Evolutionary conservation across 1,140 invertebrate species (phyloP), one percentile per base, ranked within the genome.

Genomic region (Anastrepha ludens): DNA sequence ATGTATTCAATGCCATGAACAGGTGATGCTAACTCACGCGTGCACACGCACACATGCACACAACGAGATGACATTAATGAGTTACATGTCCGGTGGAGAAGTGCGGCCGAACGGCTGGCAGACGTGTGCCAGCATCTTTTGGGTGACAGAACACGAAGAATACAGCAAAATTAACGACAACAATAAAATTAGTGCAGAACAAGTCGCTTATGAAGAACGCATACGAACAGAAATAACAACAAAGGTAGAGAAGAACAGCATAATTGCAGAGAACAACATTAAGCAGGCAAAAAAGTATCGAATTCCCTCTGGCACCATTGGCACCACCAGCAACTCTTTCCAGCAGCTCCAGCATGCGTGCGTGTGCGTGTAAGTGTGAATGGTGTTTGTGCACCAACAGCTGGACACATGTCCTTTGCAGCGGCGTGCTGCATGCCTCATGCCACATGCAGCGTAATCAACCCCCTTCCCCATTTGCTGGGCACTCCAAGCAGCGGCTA

Each of bases 121-220:
- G 15, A 62, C 60, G 60, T 62, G 60, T 62, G 60, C 60, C 60
- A 62, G 60, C 60, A 62, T 62, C 60, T 62, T 62, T 62, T 13
- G 60, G 60, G 60, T 62, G 60, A 62, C 5, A 62, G 60, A 62
- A n/a, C 60, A 62, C 4, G 60, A 62, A 62, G 15, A 62, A 62
- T 62, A 62, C n/a, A 62, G 13, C n/a, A 62, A 62, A 62, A 62
- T 62, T 62, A 62, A 62, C 60, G 60, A 62, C 60, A n/a, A 62
- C 60, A 62, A 62, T 62, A 17, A 62, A 62, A 62, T 13, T 13
- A 17, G 9, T 62, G 60, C 60, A 62, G 60, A 62, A 62, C 60
- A 62, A 62, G 60, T 62, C 60, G 15, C n/a, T 62, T 62, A 62
- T 62, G 60, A 62, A 4, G 1, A 62, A 17, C 0, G 4, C 4